A percentile compares a stretch with the other conserved stretches of the same genome.
phyloP scores from a whole-genome alignment of 1,140 invertebrate genomes.

The Zophobas atratus region DNA sequence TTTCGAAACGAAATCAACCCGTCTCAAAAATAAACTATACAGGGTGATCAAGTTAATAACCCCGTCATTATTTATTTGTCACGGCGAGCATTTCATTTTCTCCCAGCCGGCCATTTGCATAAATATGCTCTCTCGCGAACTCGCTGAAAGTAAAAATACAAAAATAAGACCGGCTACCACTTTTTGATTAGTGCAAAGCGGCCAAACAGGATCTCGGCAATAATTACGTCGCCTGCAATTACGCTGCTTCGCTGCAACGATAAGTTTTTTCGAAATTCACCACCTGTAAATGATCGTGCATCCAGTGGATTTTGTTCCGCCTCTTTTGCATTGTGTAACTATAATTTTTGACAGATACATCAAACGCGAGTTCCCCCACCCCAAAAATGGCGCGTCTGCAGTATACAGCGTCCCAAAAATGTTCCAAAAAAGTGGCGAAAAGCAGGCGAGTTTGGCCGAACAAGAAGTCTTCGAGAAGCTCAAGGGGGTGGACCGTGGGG shows the following conservation, averaged over 20 bases:
- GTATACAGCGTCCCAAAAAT: constrained; percentile 62
- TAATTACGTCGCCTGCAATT: constrained; percentile 50
- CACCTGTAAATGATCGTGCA: too few species aligned
- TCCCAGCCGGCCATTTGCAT: constrained; percentile 27
- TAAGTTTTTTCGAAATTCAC: too few species aligned
- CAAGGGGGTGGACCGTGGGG: constrained; percentile 40
- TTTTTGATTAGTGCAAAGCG: constrained; percentile 48
- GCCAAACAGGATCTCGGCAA: constrained; percentile 52
- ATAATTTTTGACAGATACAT: constrained; percentile 60
- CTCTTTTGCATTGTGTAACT: background rate
- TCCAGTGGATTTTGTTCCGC: too few species aligned
- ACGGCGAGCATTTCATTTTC: constrained; percentile 13
- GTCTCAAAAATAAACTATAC: background rate
- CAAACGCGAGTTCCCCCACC: constrained; percentile 62
- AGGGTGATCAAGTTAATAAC: background rate
- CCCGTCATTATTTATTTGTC: background rate
- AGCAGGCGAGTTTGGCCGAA: constrained; percentile 64
- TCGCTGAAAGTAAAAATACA: constrained; percentile 43
- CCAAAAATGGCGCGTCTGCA: constrained; percentile 33
- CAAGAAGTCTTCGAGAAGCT: constrained; percentile 61
- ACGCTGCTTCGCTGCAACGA: background rate
- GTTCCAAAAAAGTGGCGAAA: constrained; percentile 61
- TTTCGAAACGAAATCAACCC: background rate
- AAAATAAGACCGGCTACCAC: constrained; percentile 44
- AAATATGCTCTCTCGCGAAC: constrained; percentile 37